Percentiles rank a stretch among this genome's conserved stretches.
These are phyloP conservation scores for Synergus laeviventris DNA, from an alignment of 2,888 invertebrate genomes.

Conservation along the genomic window DNA sequence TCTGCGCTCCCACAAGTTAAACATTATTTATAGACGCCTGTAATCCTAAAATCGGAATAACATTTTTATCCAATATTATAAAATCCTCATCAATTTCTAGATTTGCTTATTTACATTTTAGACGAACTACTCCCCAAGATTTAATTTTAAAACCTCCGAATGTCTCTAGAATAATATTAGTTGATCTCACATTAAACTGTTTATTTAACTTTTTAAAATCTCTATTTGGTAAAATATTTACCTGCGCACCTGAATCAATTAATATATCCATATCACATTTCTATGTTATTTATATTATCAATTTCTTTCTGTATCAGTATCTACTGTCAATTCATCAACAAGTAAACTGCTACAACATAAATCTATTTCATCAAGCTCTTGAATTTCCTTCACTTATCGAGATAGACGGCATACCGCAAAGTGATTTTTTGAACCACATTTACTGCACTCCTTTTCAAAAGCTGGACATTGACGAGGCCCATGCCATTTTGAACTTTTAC, in stretches of 20 bases:
- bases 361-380: not conserved
- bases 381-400: not conserved
- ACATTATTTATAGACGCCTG: not conserved
- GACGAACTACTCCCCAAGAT: not conserved
- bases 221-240: not conserved
- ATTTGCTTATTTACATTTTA: not conserved
- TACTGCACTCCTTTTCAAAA: too few species aligned
- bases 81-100: not conserved
- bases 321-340: too few species aligned
- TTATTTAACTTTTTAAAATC: not conserved
- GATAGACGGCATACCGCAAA: not conserved
- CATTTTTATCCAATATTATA: not conserved
- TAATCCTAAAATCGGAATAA: not conserved
- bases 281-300: not conserved
- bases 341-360: too few species aligned
- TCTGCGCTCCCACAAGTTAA: too few species aligned
- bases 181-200: not conserved
- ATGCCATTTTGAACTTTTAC: too few species aligned
- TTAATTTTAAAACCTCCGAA: not conserved
- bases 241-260: not conserved
- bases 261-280: not conserved
- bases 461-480: too few species aligned
- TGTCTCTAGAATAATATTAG: not conserved
- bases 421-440: not conserved
- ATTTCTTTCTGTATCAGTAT: not conserved